These are phyloP conservation scores for Hemicordylus capensis DNA, from an alignment of 2,113 vertebrate species.

Conservation along the genomic window DNA sequence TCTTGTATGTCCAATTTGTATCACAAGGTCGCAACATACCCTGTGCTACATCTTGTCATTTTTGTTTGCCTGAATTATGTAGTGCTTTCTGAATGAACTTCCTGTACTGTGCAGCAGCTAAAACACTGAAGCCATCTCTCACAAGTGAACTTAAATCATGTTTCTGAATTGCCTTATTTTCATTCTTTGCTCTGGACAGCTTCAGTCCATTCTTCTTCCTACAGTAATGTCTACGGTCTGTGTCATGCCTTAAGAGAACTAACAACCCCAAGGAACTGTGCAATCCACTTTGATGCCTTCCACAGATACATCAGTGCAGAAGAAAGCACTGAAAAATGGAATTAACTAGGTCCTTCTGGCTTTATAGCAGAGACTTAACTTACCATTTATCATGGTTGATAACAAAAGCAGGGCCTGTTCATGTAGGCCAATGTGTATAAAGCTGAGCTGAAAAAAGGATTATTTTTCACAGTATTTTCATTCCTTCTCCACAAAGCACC, in stretches of 20 bases:
- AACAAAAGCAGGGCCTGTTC: not conserved
- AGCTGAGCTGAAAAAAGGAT: not conserved
- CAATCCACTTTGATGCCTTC: not conserved
- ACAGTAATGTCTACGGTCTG: not conserved
- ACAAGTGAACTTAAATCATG: constrained; percentile 6
- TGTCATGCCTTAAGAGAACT: constrained; percentile 7
- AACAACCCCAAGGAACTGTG: not conserved
- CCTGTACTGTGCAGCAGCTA: constrained; percentile 19
- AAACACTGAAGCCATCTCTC: constrained; percentile 23
- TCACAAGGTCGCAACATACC: not conserved
- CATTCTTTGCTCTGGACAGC: not conserved
- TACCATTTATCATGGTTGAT: not conserved
- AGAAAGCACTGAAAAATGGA: not conserved
- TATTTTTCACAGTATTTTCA: not conserved
- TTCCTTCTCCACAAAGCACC: not conserved
- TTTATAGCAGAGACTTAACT: not conserved
- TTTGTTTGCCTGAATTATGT: not conserved
- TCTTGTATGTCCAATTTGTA: constrained; percentile 1
- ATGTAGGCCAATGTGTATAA: not conserved
- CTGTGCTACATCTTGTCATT: not conserved
- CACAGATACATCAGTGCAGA: not conserved
- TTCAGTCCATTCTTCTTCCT: not conserved
- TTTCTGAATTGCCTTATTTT: not conserved
- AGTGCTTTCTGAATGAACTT: not conserved
- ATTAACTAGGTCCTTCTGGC: not conserved